Evolutionary conservation across 35 echinoderm and acorn worm genomes (phyloP).

Genomic region (Eucidaris tribuloides): DNA sequence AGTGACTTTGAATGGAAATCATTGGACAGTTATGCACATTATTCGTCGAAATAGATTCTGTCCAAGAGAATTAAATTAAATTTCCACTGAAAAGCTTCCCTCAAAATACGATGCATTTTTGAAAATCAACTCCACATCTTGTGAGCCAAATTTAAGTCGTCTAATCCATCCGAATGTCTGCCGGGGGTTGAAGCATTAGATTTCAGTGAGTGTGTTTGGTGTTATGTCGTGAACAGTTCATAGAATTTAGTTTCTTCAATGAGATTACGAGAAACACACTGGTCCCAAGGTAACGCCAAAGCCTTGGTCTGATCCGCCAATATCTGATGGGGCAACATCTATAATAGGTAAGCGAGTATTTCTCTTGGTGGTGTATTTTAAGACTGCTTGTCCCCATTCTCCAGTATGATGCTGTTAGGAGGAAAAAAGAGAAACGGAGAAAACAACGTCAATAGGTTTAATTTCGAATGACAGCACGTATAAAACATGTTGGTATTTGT

Average conservation of each 20-base stretch:
- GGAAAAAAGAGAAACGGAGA: no score
- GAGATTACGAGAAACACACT: slow-evolving; percentile 86
- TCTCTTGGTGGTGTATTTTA: slow-evolving; percentile 62
- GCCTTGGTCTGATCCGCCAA: slow-evolving; percentile 74
- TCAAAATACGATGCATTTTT: background rate
- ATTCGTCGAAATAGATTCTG: no score
- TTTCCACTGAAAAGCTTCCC: background rate
- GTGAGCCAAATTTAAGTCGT: no score
- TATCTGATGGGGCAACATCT: slow-evolving; percentile 76
- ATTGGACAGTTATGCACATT: no score
- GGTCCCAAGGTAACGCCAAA: slow-evolving; percentile 82
- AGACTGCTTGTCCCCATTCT: slow-evolving; percentile 66
- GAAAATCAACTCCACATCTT: background rate
- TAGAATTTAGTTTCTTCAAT: background rate
- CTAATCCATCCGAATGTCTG: background rate
- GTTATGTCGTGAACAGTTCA: background rate
- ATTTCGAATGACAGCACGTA: no score
- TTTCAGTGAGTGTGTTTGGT: background rate
- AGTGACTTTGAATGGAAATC: no score
- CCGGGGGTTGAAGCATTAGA: background rate
- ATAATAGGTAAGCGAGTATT: slow-evolving; percentile 81
- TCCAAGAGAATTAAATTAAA: no score
- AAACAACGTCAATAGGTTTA: no score
- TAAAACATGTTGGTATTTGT: no score
- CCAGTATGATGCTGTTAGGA: slow-evolving; percentile 38